Base-by-base conservation (phyloP, 2,888 invertebrate genomes). In the Xanthostigma xanthostigma region DNA sequence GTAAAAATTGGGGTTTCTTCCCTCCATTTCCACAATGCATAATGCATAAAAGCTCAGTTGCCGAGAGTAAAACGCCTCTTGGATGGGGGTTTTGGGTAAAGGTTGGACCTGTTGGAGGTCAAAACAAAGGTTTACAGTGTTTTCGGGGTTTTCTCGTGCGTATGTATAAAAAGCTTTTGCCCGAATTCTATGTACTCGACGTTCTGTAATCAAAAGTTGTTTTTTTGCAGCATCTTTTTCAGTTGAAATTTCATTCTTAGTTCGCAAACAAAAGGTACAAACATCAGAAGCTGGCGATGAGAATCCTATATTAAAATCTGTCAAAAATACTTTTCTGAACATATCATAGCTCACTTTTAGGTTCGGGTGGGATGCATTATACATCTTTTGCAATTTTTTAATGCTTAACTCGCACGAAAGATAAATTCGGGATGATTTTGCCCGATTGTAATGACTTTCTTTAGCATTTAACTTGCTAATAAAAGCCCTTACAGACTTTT, bases 21-120 rank as follows among this genome's bases (percentile, higher is more conserved):
- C 51, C 36, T 54, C 44, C 45, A 57, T 46, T 48, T 36, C 47
- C 36, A 54, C 55, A 37, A 55, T 34, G 51, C 56, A 57, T 43
- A 57, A 51, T 51, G 55, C 56, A 49, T 56, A 56, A 27, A 52
- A 47, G 40, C 51, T 53, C 44, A 58, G 52, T 51, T 57, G 58
- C 41, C 56, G 46, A 41, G 51, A 42, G 48, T 59, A 58, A 51
- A 56, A 58, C 36, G 56, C 46, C 35, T 58, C 58, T 51, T 55
- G 55, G 42, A 58, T 58, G 11, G 57, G 57, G 35, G 56, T 58
- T 44, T 50, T 51, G 37, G 57, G 57, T 27, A 58, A 49, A 13
- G 54, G 52, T 49, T 54, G 54, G 35, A 58, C 52, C 47, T 57
- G 57, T 50, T 58, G 56, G n/a, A 57, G 42, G 49, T 58, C 58